Conservation (phyloP, 2,113 vertebrate species). For the Pterocles gutturalis region DNA sequence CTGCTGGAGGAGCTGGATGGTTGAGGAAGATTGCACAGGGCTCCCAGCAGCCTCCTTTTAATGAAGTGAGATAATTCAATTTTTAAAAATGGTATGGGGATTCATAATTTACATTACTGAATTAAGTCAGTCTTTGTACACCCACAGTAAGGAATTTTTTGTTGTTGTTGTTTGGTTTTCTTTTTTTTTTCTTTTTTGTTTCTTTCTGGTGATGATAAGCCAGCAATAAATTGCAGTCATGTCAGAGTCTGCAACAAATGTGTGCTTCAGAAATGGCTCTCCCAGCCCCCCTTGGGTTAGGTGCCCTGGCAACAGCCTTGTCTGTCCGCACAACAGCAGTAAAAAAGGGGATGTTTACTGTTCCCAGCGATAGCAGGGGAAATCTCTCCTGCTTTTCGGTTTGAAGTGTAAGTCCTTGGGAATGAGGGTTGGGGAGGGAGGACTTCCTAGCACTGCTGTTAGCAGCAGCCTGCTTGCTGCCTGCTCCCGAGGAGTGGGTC, state of each 20-base stretch:
- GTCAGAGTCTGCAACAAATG: constrained; percentile 3
- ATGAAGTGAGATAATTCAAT: not conserved
- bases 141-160: not conserved
- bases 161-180: not conserved
- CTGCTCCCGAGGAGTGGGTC: not conserved
- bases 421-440: not conserved
- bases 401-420: constrained; percentile 59
- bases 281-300: constrained; percentile 8
- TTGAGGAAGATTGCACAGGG: not conserved
- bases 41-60: not conserved
- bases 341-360: constrained; percentile 46
- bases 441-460: not conserved
- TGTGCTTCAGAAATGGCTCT: not conserved
- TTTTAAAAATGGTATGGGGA: not conserved
- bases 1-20: not conserved
- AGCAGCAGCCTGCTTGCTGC: not conserved
- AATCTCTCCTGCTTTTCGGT: constrained; percentile 2
- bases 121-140: not conserved
- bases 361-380: constrained; percentile 40
- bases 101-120: constrained; percentile 13
- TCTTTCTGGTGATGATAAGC: not conserved
- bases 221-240: constrained; percentile 8
- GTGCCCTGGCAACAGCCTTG: constrained; percentile 65
- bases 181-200: not conserved
- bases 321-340: not conserved